These are phyloP conservation scores for Gavia stellata DNA, from an alignment of 2,113 vertebrate genomes.

Conservation along the genomic window DNA sequence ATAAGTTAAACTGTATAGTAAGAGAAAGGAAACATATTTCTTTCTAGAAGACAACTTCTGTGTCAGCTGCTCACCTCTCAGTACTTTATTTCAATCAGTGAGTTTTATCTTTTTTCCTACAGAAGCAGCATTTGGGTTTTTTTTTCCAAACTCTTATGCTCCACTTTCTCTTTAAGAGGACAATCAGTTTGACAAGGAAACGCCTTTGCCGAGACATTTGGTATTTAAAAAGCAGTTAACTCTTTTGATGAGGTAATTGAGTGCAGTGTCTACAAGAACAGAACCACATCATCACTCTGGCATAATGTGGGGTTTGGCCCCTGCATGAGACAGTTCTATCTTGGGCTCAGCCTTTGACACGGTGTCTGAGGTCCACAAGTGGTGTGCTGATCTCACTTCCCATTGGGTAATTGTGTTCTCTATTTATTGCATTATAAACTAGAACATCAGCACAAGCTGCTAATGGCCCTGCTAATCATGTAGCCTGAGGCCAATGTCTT, in stretches of 20 bases:
- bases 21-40: background rate
- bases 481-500: background rate
- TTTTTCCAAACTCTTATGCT: background rate
- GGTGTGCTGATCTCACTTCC: background rate
- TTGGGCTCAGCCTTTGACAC: background rate
- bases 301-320: background rate
- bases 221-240: background rate
- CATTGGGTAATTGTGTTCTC: background rate
- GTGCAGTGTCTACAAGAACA: background rate
- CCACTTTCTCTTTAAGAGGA: background rate
- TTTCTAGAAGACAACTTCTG: background rate
- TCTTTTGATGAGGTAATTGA: background rate
- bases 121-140: background rate
- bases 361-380: fast-evolving
- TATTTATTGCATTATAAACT: background rate
- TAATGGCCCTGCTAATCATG: background rate
- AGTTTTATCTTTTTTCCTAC: background rate
- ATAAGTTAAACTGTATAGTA: background rate
- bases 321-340: background rate
- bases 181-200: background rate
- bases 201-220: background rate
- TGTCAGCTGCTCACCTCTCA: background rate
- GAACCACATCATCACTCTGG: background rate
- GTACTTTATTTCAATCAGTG: background rate
- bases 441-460: background rate